Conservation (phyloP, 2,888 invertebrate species). For the Ferrisia virgata region DNA sequence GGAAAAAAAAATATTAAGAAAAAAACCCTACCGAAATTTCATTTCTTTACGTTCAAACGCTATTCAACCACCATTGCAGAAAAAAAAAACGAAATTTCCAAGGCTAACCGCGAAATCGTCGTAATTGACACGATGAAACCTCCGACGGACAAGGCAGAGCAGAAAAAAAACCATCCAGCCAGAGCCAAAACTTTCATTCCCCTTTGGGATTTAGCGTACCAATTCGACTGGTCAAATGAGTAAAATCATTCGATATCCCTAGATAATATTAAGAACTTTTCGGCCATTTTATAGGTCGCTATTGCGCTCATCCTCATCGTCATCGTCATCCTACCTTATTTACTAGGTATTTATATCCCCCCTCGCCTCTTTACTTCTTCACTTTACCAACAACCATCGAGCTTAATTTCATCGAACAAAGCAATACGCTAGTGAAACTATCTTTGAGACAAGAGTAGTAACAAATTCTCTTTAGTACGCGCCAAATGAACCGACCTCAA, state of each 20-base stretch:
- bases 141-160: background rate
- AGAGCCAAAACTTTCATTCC: background rate
- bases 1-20: too few species aligned
- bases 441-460: background rate
- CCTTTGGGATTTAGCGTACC: background rate
- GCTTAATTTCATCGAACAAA: background rate
- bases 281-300: background rate
- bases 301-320: background rate
- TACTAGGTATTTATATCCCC: too few species aligned
- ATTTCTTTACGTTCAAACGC: background rate
- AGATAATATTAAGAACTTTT: background rate
- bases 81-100: background rate
- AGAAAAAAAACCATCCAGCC: background rate
- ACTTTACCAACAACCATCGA: background rate
- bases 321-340: too few species aligned
- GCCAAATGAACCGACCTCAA: background rate
- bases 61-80: background rate
- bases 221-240: background rate
- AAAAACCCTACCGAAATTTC: background rate
- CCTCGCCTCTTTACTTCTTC: too few species aligned
- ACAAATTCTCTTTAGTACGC: background rate
- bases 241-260: background rate
- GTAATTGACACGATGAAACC: background rate
- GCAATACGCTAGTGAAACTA: background rate
- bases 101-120: background rate